These are phyloP conservation scores for Macrosteles quadrilineatus DNA, from an alignment of 1,140 invertebrate genomes.

Conservation along the genomic window DNA sequence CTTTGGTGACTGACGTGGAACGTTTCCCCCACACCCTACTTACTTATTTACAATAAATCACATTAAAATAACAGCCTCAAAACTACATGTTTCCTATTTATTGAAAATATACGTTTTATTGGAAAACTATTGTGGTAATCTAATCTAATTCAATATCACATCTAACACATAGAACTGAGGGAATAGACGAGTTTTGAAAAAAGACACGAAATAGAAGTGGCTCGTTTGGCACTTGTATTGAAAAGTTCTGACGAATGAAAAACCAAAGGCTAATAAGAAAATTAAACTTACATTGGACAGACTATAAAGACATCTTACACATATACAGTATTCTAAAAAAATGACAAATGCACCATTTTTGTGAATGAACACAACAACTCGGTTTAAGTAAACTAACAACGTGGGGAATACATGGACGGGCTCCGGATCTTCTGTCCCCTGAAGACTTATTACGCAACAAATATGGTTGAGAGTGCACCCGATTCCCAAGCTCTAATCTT, in stretches of 20 bases:
- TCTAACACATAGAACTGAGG: conserved; percentile 8
- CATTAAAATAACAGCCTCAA: conserved; percentile 23
- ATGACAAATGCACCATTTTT: conserved; percentile 23
- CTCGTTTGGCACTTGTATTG: conserved; percentile 12
- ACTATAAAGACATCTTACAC: conserved; percentile 23
- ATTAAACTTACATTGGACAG: conserved; percentile 24
- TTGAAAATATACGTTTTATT: conserved; percentile 16
- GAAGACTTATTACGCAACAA: too few species aligned
- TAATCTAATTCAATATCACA: conserved; percentile 21
- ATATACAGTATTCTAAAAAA: conserved; percentile 22
- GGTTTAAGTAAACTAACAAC: not conserved
- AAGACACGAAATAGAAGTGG: not conserved
- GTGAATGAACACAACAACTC: conserved; percentile 18
- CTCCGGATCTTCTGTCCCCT: not conserved
- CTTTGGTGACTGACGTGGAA: conserved; percentile 5
- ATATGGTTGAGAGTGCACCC: too few species aligned
- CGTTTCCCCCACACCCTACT: not conserved
- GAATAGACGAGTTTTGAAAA: not conserved
- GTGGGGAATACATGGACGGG: conserved; percentile 9
- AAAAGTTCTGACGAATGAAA: not conserved
- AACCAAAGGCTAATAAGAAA: not conserved
- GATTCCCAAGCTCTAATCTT: too few species aligned
- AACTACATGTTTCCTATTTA: conserved; percentile 21
- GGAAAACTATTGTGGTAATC: conserved; percentile 17
- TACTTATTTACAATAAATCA: conserved; percentile 27